Conservation (phyloP, 2,888 invertebrate species). For the Lithophane ornitopus region DNA sequence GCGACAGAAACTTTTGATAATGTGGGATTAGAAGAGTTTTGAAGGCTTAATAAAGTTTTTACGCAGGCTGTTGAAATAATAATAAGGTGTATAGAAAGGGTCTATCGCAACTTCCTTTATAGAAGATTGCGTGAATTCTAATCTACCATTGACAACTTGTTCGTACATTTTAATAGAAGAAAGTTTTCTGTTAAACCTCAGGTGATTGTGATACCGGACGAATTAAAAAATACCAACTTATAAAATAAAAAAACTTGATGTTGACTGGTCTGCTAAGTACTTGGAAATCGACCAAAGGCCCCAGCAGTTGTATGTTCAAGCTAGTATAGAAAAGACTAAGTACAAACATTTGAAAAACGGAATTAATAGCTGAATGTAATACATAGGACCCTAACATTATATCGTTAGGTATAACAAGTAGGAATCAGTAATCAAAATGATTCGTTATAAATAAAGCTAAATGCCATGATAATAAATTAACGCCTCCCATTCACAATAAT, state of each 20-base stretch:
- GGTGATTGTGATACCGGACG: neutral
- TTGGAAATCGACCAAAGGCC: neutral
- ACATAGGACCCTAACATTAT: conserved; percentile 18
- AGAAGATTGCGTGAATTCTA: conserved; percentile 6
- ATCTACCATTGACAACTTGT: conserved; percentile 7
- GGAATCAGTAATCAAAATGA: conserved; percentile 61
- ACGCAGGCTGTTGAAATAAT: conserved; percentile 59
- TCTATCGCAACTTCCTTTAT: conserved; percentile 3
- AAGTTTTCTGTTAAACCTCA: neutral
- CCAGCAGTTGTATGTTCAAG: neutral
- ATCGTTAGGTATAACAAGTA: conserved; percentile 52
- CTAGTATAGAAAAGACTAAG: too few relatives aligned
- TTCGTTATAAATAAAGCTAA: conserved; percentile 72
- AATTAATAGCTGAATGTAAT: neutral
- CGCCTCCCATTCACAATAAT: conserved; percentile 85
- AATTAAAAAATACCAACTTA: neutral
- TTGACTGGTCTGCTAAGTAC: neutral
- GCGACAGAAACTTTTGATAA: conserved; percentile 81
- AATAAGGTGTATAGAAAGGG: conserved; percentile 39
- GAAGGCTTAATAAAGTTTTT: conserved; percentile 72
- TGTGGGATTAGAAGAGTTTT: conserved; percentile 73
- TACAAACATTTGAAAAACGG: neutral
- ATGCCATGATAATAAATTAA: conserved; percentile 83
- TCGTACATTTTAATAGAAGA: neutral
- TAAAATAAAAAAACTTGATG: neutral